Conservation (phyloP, 2,797 vertebrate species). For the Tapera naevia region DNA sequence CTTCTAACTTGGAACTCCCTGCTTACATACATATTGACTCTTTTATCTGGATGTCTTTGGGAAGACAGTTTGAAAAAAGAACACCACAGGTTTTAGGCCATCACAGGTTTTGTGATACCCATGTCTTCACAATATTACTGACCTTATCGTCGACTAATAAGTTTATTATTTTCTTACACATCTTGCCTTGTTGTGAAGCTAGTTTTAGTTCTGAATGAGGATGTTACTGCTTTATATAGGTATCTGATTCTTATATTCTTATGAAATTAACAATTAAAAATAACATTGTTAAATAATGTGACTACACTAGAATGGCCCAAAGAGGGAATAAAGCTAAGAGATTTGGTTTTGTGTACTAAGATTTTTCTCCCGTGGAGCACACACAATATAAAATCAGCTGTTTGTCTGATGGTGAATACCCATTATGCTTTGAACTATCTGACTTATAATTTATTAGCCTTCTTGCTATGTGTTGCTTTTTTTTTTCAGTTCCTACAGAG, state of each 20-base stretch:
- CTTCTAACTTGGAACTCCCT: background rate
- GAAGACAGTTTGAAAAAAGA: background rate
- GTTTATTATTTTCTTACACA: background rate
- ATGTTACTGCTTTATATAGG: conserved; percentile 23
- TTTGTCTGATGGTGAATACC: background rate
- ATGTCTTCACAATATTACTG: background rate
- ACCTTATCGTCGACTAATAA: background rate
- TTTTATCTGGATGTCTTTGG: background rate
- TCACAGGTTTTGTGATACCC: background rate
- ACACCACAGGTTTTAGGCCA: background rate
- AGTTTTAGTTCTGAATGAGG: conserved; percentile 15
- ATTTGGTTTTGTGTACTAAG: background rate
- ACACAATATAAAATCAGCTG: background rate
- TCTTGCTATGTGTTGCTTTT: background rate
- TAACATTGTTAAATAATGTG: background rate
- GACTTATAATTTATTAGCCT: background rate
- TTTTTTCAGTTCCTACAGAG: background rate
- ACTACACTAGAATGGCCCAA: background rate
- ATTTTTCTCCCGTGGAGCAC: background rate
- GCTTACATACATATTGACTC: background rate
- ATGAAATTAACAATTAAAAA: conserved; percentile 10
- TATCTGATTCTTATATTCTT: conserved; percentile 30
- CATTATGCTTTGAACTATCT: background rate
- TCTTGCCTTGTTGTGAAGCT: background rate
- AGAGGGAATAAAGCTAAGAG: background rate